These are phyloP conservation scores for Corythoichthys haematopterus DNA, from an alignment of 2,113 vertebrate species.

Conservation along the genomic window DNA sequence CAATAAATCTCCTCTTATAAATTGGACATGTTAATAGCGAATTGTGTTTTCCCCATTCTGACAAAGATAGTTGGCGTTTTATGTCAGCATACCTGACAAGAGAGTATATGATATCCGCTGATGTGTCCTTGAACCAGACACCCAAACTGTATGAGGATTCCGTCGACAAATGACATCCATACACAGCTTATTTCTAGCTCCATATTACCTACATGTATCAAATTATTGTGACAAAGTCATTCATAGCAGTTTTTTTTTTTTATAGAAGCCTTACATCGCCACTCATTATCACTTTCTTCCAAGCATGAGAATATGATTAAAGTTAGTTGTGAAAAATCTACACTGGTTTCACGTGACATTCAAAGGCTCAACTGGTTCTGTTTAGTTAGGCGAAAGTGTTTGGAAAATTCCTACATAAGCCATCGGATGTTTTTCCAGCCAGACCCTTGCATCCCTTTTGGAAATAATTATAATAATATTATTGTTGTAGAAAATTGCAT, in stretches of 20 bases:
- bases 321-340: constrained; percentile 3
- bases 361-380: not conserved
- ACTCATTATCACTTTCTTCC: not conserved
- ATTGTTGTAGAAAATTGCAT: not conserved
- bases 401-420: not conserved
- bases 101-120: not conserved
- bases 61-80: not conserved
- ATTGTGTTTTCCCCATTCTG: not conserved
- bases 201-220: constrained; percentile 13
- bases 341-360: not conserved
- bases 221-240: constrained; percentile 8
- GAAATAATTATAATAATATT: not conserved
- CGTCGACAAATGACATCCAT: not conserved
- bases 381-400: not conserved
- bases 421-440: not conserved
- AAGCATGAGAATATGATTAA: not conserved
- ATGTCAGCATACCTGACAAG: not conserved
- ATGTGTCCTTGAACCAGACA: constrained; percentile 7
- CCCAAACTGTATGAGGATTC: not conserved
- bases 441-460: not conserved
- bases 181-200: constrained; percentile 6
- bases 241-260: constrained; percentile 5
- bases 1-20: not conserved
- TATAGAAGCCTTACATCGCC: not conserved
- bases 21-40: not conserved